These are phyloP conservation scores for Diarsia mendica DNA, from an alignment of 2,888 invertebrate genomes.

Conservation along the genomic window DNA sequence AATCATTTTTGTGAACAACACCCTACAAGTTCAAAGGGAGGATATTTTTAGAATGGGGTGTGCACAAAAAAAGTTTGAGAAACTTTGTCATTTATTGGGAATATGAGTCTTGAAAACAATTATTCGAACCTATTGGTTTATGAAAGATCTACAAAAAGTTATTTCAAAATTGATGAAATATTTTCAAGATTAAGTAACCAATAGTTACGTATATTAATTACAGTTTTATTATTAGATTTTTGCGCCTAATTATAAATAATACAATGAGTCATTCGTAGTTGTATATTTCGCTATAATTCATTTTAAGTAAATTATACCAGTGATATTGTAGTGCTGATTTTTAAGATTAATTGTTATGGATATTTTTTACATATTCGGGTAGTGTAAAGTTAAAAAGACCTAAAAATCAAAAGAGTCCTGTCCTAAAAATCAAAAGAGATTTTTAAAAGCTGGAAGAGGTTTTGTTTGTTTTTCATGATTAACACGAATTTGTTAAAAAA, in stretches of 20 bases:
- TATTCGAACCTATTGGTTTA: neutral
- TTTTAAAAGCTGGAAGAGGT: neutral
- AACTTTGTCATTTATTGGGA: conserved; percentile 31
- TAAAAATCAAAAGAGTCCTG: neutral
- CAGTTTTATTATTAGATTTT: conserved; percentile 11
- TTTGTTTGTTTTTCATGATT: neutral
- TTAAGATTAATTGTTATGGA: conserved; percentile 20
- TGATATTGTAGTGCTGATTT: conserved; percentile 47
- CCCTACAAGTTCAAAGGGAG: conserved; percentile 21
- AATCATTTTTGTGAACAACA: conserved; percentile 39
- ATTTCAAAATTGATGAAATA: neutral
- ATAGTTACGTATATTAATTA: conserved; percentile 1
- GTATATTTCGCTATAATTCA: conserved; percentile 53
- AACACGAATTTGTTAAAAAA: neutral
- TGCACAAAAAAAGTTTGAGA: conserved; percentile 16
- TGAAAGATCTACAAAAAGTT: neutral
- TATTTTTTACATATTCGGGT: neutral
- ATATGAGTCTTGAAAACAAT: conserved; percentile 11
- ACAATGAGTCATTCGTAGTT: conserved; percentile 51
- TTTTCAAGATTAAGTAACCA: neutral
- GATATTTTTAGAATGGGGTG: conserved; percentile 21
- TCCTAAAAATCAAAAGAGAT: neutral
- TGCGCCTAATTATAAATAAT: conserved; percentile 37
- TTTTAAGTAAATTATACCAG: conserved; percentile 60
- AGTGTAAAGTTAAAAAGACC: neutral